Conservation (phyloP, 2,113 vertebrate genomes). For the Furnarius figulus region DNA sequence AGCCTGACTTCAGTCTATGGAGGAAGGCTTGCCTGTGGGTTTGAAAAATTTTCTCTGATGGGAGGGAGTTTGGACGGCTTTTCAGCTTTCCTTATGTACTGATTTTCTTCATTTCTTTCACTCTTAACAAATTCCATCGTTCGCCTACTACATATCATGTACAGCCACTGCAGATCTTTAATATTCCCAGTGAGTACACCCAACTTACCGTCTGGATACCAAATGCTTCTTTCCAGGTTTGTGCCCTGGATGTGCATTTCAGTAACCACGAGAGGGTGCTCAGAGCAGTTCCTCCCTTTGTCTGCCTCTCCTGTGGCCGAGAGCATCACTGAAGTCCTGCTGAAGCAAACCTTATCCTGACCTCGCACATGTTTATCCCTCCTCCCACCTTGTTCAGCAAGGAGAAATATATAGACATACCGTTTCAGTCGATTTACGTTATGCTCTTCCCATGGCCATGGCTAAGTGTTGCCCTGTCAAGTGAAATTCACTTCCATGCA, state of each 20-base stretch:
- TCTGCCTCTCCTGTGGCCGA: not conserved
- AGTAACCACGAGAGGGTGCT: slow-evolving; percentile 59
- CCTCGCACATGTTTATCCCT: not conserved
- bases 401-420: slow-evolving; percentile 27
- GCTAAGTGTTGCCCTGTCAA: not conserved
- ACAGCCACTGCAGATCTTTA: not conserved
- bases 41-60: not conserved
- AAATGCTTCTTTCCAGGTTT: slow-evolving; percentile 18
- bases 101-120: not conserved
- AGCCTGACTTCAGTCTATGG: not conserved
- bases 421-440: slow-evolving; percentile 3
- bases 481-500: not conserved
- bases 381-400: slow-evolving; percentile 55
- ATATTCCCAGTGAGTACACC: slow-evolving; percentile 1
- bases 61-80: not conserved
- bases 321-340: not conserved
- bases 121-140: not conserved
- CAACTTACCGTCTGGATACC: not conserved
- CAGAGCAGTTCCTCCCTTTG: slow-evolving; percentile 7
- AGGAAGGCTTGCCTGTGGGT: not conserved
- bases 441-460: slow-evolving; percentile 1
- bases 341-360: slow-evolving; percentile 26
- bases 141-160: not conserved
- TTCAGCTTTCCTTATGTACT: not conserved
- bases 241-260: not conserved